Conservation (phyloP, 2,888 invertebrate species). For the Venusia cambrica region DNA sequence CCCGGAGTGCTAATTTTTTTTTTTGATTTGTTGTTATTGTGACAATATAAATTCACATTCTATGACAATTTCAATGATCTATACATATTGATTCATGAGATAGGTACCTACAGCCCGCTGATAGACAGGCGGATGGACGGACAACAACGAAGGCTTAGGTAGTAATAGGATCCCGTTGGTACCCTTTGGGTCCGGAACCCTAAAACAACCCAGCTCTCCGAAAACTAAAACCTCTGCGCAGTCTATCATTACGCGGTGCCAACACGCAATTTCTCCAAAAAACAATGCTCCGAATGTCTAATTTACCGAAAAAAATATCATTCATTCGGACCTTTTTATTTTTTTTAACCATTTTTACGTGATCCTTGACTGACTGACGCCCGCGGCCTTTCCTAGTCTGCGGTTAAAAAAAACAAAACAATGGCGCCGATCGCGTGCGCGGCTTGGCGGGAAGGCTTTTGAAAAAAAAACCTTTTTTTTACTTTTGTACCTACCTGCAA, state of each 20-base stretch:
- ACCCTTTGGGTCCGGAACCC: too few species aligned
- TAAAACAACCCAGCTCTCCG: constrained; percentile 29
- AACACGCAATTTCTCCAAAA: constrained; percentile 74
- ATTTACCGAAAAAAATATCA: constrained; percentile 79
- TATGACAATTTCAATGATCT: too few species aligned
- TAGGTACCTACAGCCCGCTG: too few species aligned
- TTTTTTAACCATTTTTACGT: constrained; percentile 56
- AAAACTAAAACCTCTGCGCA: constrained; percentile 38
- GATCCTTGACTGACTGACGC: constrained; percentile 79
- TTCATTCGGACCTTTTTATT: constrained; percentile 60
- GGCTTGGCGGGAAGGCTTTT: constrained; percentile 58
- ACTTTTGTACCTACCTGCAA: constrained; percentile 65
- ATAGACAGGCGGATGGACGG: too few species aligned
- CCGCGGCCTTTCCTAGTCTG: constrained; percentile 61
- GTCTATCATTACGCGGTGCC: constrained; percentile 62
- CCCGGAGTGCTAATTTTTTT: too few species aligned
- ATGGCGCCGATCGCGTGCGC: constrained; percentile 69
- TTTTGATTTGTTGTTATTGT: too few species aligned
- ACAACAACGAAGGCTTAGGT: too few species aligned
- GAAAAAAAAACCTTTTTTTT: constrained; percentile 46
- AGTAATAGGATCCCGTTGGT: too few species aligned
- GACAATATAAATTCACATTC: too few species aligned
- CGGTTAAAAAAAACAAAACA: constrained; percentile 56
- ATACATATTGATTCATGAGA: too few species aligned
- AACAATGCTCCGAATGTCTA: constrained; percentile 64